Conservation (phyloP, 2,888 invertebrate genomes). For the Slavum lentiscoides region DNA sequence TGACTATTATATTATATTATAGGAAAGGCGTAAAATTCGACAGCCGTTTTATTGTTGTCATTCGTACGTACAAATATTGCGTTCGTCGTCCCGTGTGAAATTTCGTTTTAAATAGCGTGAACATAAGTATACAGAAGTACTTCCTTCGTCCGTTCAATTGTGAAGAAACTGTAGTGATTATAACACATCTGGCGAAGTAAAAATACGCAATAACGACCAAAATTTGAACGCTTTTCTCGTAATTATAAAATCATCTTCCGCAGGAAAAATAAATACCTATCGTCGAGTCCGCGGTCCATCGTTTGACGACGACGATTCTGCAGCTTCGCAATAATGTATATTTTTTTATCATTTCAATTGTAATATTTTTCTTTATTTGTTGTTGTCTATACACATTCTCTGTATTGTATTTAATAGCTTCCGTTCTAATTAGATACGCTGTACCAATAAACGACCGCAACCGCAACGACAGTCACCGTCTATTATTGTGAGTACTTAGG, state of each 20-base stretch:
- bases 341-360: neutral
- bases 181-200: neutral
- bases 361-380: neutral
- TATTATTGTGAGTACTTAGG: neutral
- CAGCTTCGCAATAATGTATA: neutral
- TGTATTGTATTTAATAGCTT: constrained; percentile 7
- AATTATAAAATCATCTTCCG: constrained; percentile 3
- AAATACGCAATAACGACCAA: neutral
- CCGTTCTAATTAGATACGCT: constrained; percentile 2
- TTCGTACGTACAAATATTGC: neutral
- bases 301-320: neutral
- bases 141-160: neutral
- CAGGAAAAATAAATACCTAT: neutral
- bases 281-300: neutral
- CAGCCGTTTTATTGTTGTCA: neutral
- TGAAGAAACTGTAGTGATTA: neutral
- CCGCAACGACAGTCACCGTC: neutral
- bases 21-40: neutral
- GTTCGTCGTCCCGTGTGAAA: constrained; percentile 14
- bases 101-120: constrained; percentile 8
- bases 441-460: neutral
- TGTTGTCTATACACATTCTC: no score
- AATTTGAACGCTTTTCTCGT: neutral
- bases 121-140: neutral
- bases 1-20: no score